Evolutionary conservation across 2,113 vertebrate species (phyloP), one percentile per base, ranked within the genome.

Genomic region (Prinia subflava): DNA sequence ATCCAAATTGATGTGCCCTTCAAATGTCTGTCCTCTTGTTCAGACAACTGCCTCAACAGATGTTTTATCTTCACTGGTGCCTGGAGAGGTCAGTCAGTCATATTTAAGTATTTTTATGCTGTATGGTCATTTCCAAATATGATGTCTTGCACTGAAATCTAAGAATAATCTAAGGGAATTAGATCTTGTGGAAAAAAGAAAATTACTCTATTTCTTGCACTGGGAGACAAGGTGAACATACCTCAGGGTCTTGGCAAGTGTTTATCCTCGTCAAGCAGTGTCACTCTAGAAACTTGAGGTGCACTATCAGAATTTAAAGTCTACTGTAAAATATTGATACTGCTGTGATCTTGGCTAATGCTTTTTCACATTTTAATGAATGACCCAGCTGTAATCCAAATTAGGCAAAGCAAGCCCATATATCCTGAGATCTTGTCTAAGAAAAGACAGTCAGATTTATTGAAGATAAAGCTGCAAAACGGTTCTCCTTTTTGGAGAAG

Each of bases 1-100:
- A 39, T 70, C 13, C 57, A 68, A 31, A 49, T 3, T 49, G 27
- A n/a, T 0, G 0, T 28, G 23, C 7, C 8, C 5, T 44, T 59
- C 57, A 83, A 78, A 15, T 35, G 37, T 76, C 31, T 85, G 17
- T 85, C 23, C 15, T 62, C 17, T 42, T 77, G 37, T 39, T 83
- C 55, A 76, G 46, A n/a, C 28, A 25, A 18, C 28, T 64, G 27
- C 49, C 39, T 53, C 41, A 71, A 35, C 35, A 84, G 71, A 73
- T 0, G 0, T 15, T 42, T 81, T 87, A 62, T 37, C 53, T 79
- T 41, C 22, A 20, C 23, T 47, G 23, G 14, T 75, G 42, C 10
- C 21, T 83, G 30, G 27, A 77, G n/a, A 41, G 41, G 44, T 86
- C 28, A n/a, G 25, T 69, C 23, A 31, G 35, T 82, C 31, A n/a